Base-by-base conservation (phyloP, 64 coral and sea anemone genomes). In the Porites lutea region DNA sequence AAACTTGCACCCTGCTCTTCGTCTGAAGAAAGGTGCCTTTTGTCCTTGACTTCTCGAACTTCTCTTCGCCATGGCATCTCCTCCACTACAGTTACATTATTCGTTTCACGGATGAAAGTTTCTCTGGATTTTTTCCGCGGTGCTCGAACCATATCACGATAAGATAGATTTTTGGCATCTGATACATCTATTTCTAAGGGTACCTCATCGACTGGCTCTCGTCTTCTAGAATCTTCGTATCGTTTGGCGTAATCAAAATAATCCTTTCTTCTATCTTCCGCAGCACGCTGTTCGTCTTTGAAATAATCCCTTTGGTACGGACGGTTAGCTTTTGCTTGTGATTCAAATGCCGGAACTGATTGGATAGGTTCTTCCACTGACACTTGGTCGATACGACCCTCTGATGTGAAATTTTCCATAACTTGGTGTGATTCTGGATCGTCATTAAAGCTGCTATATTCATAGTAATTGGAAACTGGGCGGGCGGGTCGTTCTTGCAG, bases 401-500 rank as follows among this genome's bases (percentile, higher is more conserved):
- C 71, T 6, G 69, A 58, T 74, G 86, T 14, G 12, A n/a, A 5
- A 86, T 20, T 43, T 58, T 61, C 53, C 15, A 58, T 37, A 60
- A 61, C 52, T 43, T 45, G 27, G 52, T 45, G 12, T 86, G 62
- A 10, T 44, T 74, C 22, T 18, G 59, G 69, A 37, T 61, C 7
- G n/a, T 74, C 86, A 22, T 88, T 77, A 22, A 70, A 93, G 49
- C 82, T 83, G 23, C 75, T 83, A 48, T 93, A 93, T 16, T 93
- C 83, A 16, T 77, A 93, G n/a, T 79, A 64, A 49, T 87, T 79
- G 13, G 91, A 93, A 21, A 78, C 85, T 76, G 91, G 91, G 15
- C 91, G 83, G 19, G 88, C n/a, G 52, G 52, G 5, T 10, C 60
- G 52, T 14, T 93, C 73, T 14, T 74, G 46, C 71, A 65, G 71